These are phyloP conservation scores for Brachionichthys hirsutus DNA, from an alignment of 2,113 vertebrate species.

Conservation along the genomic window DNA sequence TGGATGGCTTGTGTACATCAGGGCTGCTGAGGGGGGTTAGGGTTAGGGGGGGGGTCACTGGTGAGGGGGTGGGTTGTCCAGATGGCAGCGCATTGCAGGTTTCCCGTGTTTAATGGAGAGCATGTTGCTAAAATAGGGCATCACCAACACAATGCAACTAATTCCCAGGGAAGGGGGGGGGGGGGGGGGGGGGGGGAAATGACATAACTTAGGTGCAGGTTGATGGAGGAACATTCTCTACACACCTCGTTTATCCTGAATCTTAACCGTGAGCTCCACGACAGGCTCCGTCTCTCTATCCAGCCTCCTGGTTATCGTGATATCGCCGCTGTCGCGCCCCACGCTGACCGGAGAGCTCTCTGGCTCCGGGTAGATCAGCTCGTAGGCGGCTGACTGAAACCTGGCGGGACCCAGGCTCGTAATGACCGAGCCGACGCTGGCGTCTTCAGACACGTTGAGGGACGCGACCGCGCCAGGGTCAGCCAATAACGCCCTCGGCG, in stretches of 20 bases:
- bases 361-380: slow-evolving; percentile 78
- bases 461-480: slow-evolving; percentile 64
- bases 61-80: slow-evolving; percentile 54
- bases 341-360: slow-evolving; percentile 78
- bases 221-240: slow-evolving; percentile 39
- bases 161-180: slow-evolving; percentile 2
- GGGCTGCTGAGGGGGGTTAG: slow-evolving; percentile 33
- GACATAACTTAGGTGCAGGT: slow-evolving; percentile 37
- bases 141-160: slow-evolving; percentile 43
- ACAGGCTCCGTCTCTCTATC: slow-evolving; percentile 80
- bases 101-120: slow-evolving; percentile 27
- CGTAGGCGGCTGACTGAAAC: slow-evolving; percentile 77
- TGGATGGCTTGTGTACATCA: slow-evolving; percentile 22
- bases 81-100: slow-evolving; percentile 56
- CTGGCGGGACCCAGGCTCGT: slow-evolving; percentile 73
- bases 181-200: background rate
- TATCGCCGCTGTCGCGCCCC: slow-evolving; percentile 80
- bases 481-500: slow-evolving; percentile 70
- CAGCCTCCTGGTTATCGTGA: slow-evolving; percentile 77
- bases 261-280: slow-evolving; percentile 82
- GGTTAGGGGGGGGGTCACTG: too few relatives aligned
- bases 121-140: slow-evolving; percentile 48
- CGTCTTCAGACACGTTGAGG: slow-evolving; percentile 83
- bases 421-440: slow-evolving; percentile 77
- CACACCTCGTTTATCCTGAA: slow-evolving; percentile 84